Base-by-base conservation (phyloP, 2,797 vertebrate genomes). In the Pterois miles region DNA sequence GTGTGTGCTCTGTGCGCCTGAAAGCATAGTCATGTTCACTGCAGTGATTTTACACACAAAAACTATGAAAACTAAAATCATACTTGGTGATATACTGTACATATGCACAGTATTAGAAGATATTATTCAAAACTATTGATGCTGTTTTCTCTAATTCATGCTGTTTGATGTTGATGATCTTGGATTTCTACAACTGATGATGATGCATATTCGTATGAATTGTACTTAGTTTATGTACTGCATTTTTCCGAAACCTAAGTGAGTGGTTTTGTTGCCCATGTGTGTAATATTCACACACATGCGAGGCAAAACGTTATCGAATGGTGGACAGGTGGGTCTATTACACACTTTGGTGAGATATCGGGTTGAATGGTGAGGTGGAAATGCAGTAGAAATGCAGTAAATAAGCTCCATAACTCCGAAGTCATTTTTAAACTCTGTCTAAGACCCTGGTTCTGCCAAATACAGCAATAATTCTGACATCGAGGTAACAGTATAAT, bases 191-290 rank as follows among this genome's bases (percentile, higher is more conserved):
- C 8, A 56, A 29, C 25, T 29, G 54, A 20, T 57, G 16, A 31
- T 31, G 16, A n/a, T n/a, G n/a, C n/a, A n/a, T n/a, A n/a, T n/a
- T n/a, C n/a, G n/a, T n/a, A n/a, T n/a, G n/a, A n/a, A n/a, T n/a
- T 0, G 38, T 40, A 16, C 14, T 40, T 0, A 40, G 14, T 0
- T 40, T 0, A 40, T 6, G 16, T 40, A 40, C 14, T 40, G 0
- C 0, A 8, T 46, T 46, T 46, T 46, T 0, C 43, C 43, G 20
- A 8, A 46, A 46, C 43, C 43, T 46, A 46, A 46, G 2, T 46
- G 43, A 46, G 0, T 46, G 43, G 43, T n/a, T 46, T n/a, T 46
- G 43, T 46, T 46, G 43, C 43, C 43, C 18, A 20, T 8, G 20
- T 4, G 0, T 48, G 43, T 48, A 9, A 48, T 48, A 48, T n/a